Base-by-base conservation (phyloP, 2,797 vertebrate species). In the Helarctos malayanus region DNA sequence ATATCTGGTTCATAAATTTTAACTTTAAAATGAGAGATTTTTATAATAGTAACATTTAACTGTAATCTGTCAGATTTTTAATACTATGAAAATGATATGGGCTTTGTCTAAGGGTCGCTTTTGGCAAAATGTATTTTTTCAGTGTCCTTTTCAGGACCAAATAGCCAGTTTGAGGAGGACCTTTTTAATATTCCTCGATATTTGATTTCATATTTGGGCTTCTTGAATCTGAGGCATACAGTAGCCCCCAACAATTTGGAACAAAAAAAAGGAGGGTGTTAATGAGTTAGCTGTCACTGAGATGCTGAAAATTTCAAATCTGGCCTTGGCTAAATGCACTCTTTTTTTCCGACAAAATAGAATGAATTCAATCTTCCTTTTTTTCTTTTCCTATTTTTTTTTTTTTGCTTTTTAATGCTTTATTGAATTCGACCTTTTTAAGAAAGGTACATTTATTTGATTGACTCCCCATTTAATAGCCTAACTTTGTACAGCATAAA, bases 1-100 rank as follows among this genome's bases (percentile, higher is more conserved):
- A 87, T 69, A 96, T 79, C 94, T 93, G 49, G 52, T 75, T 97
- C 52, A 97, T 87, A 95, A 80, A 35, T 96, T 95, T 95, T 96
- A 84, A 89, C 86, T 96, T 96, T 92, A 93, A 29, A 76, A 87
- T 87, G n/a, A 89, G 15, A 63, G 23, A 16, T 75, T 97, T 96
- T 96, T 88, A 92, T 97, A 89, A 89, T 95, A 95, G 27, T 45
- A 89, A 83, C 54, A 91, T 87, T 95, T 95, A 73, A 76, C 61
- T 88, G 10, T 63, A 85, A 73, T 91, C 59, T 94, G 10, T 89
- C 32, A 90, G 29, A 88, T 61, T 95, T 94, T 92, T 84, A 95
- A 83, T 94, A 80, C 25, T 71, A 57, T 27, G 73, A 85, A 90
- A 92, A 84, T 59, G 41, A 59, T 69, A 47, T 7, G 91, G 79